Evolutionary conservation across 1,140 invertebrate species (phyloP).

Genomic region (Luehdorfia chinensis): DNA sequence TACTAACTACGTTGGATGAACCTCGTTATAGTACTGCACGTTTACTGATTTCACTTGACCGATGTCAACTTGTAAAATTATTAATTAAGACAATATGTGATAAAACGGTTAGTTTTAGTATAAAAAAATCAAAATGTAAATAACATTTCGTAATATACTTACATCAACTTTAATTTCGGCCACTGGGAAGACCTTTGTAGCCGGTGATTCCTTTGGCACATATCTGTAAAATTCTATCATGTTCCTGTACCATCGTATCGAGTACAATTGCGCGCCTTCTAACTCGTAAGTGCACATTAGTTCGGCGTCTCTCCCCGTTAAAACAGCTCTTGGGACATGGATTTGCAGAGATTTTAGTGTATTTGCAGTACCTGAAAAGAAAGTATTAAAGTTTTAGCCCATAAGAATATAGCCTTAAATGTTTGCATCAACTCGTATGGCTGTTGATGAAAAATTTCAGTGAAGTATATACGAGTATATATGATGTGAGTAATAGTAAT

Average conservation of each 20-base stretch:
- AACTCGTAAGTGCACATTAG: conserved; percentile 87
- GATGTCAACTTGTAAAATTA: no score
- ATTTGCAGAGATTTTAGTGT: conserved; percentile 77
- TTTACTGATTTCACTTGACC: no score
- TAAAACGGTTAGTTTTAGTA: no score
- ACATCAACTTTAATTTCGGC: conserved; percentile 87
- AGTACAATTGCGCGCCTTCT: conserved; percentile 86
- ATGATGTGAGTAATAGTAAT: no score
- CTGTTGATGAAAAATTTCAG: neutral
- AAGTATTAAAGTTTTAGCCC: conserved; percentile 18
- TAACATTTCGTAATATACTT: conserved; percentile 70
- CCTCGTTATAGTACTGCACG: no score
- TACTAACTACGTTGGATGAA: no score
- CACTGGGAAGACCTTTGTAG: conserved; percentile 85
- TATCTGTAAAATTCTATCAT: conserved; percentile 87
- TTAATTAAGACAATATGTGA: no score
- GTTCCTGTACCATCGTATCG: conserved; percentile 91
- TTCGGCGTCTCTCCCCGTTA: conserved; percentile 80
- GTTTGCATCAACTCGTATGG: conserved; percentile 3
- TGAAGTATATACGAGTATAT: no score
- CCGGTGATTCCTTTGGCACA: conserved; percentile 84
- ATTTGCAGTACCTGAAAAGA: conserved; percentile 56
- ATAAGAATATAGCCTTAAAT: conserved; percentile 6
- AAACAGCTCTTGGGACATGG: conserved; percentile 79
- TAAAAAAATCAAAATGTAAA: no score